These are phyloP conservation scores for Phrynocephalus guinanensis DNA, from an alignment of 2,797 vertebrate genomes.

Conservation along the genomic window DNA sequence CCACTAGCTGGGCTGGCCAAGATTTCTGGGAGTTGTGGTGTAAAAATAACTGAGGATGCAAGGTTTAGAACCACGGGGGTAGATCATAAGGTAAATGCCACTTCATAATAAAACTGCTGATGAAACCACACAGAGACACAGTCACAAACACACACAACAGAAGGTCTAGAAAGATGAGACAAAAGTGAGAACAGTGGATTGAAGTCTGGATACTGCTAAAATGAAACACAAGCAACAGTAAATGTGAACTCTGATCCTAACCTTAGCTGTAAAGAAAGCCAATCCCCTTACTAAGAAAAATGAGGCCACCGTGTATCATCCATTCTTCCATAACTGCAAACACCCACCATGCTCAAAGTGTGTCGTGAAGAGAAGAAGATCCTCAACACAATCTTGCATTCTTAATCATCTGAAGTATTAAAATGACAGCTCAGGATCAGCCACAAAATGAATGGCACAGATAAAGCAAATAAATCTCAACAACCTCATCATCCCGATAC, in stretches of 20 bases:
- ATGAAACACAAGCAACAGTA: too few relatives aligned
- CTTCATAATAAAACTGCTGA: too few relatives aligned
- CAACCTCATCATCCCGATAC: not conserved
- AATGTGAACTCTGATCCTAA: conserved; percentile 30
- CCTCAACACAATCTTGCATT: conserved; percentile 5
- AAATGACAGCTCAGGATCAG: conserved; percentile 10
- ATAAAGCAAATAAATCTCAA: conserved; percentile 32
- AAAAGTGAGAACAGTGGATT: too few relatives aligned
- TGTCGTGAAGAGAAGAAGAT: not conserved
- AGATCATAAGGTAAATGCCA: not conserved
- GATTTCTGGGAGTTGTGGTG: not conserved
- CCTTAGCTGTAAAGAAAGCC: conserved; percentile 39
- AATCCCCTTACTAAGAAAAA: conserved; percentile 19
- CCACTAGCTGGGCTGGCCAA: not conserved
- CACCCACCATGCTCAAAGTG: not conserved
- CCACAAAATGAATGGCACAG: conserved; percentile 20
- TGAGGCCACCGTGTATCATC: conserved; percentile 16
- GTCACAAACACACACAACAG: too few relatives aligned
- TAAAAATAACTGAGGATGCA: not conserved
- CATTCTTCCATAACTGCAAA: conserved; percentile 19
- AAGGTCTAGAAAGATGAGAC: too few relatives aligned
- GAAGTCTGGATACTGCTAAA: too few relatives aligned
- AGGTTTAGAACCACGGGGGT: not conserved
- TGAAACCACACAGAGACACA: too few relatives aligned
- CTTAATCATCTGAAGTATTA: conserved; percentile 31